These are phyloP conservation scores for Drosophila cracens DNA, from an alignment of 2,888 invertebrate genomes.

Conservation along the genomic window DNA sequence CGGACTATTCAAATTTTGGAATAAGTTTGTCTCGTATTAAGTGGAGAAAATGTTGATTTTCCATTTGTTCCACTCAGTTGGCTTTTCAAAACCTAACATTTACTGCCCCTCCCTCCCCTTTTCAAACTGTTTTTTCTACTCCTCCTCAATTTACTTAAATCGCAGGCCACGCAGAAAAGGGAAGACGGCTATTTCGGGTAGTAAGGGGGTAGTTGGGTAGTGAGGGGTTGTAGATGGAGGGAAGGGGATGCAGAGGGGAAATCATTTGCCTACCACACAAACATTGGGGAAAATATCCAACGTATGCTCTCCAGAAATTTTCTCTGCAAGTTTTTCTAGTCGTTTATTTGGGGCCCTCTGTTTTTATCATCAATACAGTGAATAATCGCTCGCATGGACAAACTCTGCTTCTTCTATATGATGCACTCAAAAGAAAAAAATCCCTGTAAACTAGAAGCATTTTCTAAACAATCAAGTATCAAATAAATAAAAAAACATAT, in stretches of 20 bases:
- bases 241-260: neutral
- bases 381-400: neutral
- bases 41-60: constrained; percentile 58
- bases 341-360: neutral
- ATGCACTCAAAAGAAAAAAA: neutral
- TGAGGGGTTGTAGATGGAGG: neutral
- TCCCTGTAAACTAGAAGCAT: neutral
- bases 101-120: constrained; percentile 16
- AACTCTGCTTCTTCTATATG: neutral
- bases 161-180: neutral
- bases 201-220: neutral
- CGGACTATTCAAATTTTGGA: neutral
- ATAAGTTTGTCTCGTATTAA: constrained; percentile 28
- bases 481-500: neutral
- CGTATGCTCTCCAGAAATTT: neutral
- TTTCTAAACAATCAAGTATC: neutral
- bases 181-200: neutral
- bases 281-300: neutral
- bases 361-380: neutral
- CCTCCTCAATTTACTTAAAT: neutral
- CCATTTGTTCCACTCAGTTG: constrained; percentile 59
- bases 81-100: constrained; percentile 40
- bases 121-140: neutral
- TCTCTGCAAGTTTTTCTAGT: neutral
- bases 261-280: neutral